Evolutionary conservation across 1,140 invertebrate genomes (phyloP).

Genomic region (Vollenhovia emeryi): DNA sequence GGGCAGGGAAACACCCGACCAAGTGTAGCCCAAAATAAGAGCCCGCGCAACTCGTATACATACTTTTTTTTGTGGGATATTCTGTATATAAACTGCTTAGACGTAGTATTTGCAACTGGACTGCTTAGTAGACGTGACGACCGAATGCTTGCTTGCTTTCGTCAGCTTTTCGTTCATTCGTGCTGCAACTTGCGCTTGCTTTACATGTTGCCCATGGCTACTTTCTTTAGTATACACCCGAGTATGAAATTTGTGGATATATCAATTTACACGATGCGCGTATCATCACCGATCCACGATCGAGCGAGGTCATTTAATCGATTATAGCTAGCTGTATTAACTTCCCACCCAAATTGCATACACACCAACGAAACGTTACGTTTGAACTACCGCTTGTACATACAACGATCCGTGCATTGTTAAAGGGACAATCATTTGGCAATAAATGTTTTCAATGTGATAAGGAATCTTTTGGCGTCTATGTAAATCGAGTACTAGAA

Average conservation of each 20-base stretch:
- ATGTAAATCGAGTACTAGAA: background rate
- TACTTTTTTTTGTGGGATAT: constrained; percentile 47
- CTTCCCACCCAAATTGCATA: constrained; percentile 24
- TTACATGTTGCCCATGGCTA: constrained; percentile 41
- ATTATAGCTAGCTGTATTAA: background rate
- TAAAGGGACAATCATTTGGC: background rate
- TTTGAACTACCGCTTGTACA: background rate
- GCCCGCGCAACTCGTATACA: background rate
- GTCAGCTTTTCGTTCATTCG: constrained; percentile 38
- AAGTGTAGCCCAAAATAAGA: constrained; percentile 1
- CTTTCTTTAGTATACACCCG: background rate
- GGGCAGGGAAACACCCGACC: background rate
- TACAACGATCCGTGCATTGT: background rate
- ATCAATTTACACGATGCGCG: constrained; percentile 30
- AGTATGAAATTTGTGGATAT: constrained; percentile 24
- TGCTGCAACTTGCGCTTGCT: constrained; percentile 43
- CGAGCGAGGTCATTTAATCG: constrained; percentile 28
- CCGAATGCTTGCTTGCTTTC: constrained; percentile 45
- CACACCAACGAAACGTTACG: background rate
- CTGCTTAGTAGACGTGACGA: constrained; percentile 18
- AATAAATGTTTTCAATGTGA: background rate
- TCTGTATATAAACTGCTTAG: constrained; percentile 48
- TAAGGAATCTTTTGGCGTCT: constrained; percentile 12
- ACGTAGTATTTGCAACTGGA: constrained; percentile 18
- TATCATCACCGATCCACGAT: constrained; percentile 42